Conservation (phyloP, 2,113 vertebrate genomes). For the Mastomys natalensis region DNA sequence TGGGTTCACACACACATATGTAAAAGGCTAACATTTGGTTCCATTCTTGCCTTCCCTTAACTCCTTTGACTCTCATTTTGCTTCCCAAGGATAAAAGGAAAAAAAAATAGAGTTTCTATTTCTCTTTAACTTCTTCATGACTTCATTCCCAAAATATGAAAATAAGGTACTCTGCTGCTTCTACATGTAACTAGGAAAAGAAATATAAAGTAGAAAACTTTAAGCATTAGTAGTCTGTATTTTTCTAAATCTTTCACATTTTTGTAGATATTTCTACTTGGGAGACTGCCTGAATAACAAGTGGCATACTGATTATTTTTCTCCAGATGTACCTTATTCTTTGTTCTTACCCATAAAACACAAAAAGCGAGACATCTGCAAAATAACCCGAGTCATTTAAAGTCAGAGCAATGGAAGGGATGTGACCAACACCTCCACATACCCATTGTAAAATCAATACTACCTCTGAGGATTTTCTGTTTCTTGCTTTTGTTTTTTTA, state of each 20-base stretch:
- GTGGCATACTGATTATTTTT: background rate
- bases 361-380: background rate
- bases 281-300: background rate
- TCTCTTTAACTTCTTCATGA: slow-evolving; percentile 9
- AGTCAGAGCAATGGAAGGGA: background rate
- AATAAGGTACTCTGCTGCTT: background rate
- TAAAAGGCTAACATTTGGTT: background rate
- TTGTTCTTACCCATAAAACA: background rate
- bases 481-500: background rate
- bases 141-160: slow-evolving; percentile 46
- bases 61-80: background rate
- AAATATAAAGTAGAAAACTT: background rate
- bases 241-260: background rate
- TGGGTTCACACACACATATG: too few species aligned
- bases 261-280: background rate
- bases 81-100: background rate
- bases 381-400: slow-evolving; percentile 9
- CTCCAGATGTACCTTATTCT: background rate
- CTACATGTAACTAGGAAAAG: background rate
- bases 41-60: background rate
- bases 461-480: background rate
- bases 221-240: background rate
- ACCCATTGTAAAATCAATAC: background rate
- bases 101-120: background rate
- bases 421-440: background rate